Evolutionary conservation across 2,888 invertebrate species (phyloP).

Genomic region (Drosophila subquinaria): DNA sequence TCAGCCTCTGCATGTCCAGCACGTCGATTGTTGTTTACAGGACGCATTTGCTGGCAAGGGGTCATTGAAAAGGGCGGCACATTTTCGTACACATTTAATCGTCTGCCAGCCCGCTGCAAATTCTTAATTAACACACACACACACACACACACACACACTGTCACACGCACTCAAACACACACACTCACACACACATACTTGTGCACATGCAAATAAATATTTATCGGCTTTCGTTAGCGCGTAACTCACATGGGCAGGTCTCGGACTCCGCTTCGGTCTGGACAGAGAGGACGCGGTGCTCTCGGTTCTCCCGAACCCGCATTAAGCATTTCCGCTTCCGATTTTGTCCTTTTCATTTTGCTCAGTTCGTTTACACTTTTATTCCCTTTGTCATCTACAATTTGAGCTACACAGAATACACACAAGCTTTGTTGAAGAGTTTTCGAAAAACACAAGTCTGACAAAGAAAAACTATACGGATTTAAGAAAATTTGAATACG

Average conservation of each 20-base stretch:
- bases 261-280: slow-evolving; percentile 8
- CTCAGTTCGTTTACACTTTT: slow-evolving; percentile 42
- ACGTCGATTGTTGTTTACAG: slow-evolving; percentile 36
- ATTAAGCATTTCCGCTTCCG: slow-evolving; percentile 65
- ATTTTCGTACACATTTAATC: slow-evolving; percentile 72
- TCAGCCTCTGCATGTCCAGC: slow-evolving; percentile 63
- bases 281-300: slow-evolving; percentile 23
- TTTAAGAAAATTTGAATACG: no score
- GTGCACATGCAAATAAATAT: slow-evolving; percentile 70
- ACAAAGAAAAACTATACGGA: no score
- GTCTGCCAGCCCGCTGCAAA: slow-evolving; percentile 69
- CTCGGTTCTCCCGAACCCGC: slow-evolving; percentile 52
- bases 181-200: slow-evolving; percentile 37
- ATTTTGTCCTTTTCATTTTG: slow-evolving; percentile 44
- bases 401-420: slow-evolving; percentile 14
- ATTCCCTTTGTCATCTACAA: slow-evolving; percentile 38
- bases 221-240: slow-evolving; percentile 70
- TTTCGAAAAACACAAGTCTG: no score
- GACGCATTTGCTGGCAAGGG: not conserved
- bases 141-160: slow-evolving; percentile 16
- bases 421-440: slow-evolving; percentile 4
- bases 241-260: slow-evolving; percentile 54
- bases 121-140: slow-evolving; percentile 77
- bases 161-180: slow-evolving; percentile 22
- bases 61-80: slow-evolving; percentile 20